phyloP scores from a whole-genome alignment of 1,140 invertebrate species.

The Bombus sylvicola region DNA sequence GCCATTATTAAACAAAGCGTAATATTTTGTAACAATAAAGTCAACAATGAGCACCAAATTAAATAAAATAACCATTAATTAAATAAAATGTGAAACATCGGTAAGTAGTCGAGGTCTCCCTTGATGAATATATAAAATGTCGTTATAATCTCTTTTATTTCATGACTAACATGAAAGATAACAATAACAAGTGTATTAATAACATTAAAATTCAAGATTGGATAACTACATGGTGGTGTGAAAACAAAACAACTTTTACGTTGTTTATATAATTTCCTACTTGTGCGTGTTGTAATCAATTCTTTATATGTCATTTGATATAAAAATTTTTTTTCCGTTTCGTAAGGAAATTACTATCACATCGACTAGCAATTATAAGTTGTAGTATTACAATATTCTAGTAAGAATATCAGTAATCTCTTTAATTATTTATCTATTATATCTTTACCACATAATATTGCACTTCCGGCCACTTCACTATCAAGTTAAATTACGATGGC shows the following conservation, averaged over 20 bases:
- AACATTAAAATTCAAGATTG: neutral
- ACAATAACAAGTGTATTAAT: slow-evolving; percentile 22
- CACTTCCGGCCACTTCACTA: slow-evolving; percentile 69
- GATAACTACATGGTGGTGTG: neutral
- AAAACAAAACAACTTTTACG: neutral
- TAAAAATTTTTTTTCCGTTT: too few species aligned
- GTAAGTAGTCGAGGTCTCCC: neutral
- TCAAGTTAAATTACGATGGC: slow-evolving; percentile 47
- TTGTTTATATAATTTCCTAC: neutral
- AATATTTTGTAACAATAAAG: slow-evolving; percentile 13
- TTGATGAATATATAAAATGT: neutral
- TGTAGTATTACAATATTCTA: slow-evolving; percentile 9
- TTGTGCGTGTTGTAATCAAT: neutral
- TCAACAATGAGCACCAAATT: neutral
- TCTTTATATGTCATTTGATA: neutral
- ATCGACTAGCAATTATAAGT: slow-evolving; percentile 49
- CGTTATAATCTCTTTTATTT: slow-evolving; percentile 1
- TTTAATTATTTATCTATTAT: neutral
- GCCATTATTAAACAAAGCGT: neutral
- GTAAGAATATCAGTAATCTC: neutral
- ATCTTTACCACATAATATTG: slow-evolving; percentile 66
- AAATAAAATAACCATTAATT: neutral
- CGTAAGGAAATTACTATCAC: slow-evolving; percentile 15
- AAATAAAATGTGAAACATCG: slow-evolving; percentile 14
- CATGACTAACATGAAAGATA: slow-evolving; percentile 10